Evolutionary conservation across 2,113 vertebrate genomes (phyloP), one percentile per base, ranked within the genome.

Genomic region (Potamarius usumacintae): DNA sequence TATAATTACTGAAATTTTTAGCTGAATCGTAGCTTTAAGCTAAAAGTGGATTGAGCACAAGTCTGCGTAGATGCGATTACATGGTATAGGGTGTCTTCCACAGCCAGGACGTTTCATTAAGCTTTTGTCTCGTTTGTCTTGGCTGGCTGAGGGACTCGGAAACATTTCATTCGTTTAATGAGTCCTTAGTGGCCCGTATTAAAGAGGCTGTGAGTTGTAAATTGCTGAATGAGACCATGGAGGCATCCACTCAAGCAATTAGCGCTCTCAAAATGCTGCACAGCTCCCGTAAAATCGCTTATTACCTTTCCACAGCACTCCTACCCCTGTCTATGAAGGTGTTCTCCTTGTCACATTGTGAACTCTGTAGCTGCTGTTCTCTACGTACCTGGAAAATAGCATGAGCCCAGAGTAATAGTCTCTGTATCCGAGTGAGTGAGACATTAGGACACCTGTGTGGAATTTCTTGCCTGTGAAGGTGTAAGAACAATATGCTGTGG

Each of bases 241-340:
- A 4, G 52, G 86, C 86, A 88, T 78, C 74, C 80, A 85, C 91
- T 62, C 34, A 86, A 89, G 89, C 90, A 89, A 86, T 91, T 81
- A 85, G 90, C 84, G 86, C 57, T 10, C 22, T 85, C 27, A 55
- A 90, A 92, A 89, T 83, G 69, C 80, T 92, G 92, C 91, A 91
- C 81, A 93, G 87, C 87, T 92, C 91, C 83, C 89, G 88, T 91
- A n/a, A 87, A 88, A 72, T 50, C 30, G 83, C 91, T 90, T 90
- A 87, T 83, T 81, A 80, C 74, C 71, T 65, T 86, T 85, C 27
- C 22, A 55, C 85, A 85, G 34, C 83, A 34, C 50, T 55, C 63
- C 80, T 52, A 10, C 25, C 62, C 27, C 18, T 34, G 72, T 84
- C 50, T 87, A 34, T 30, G 17, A 62, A 71, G 85, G 52, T 72